These are phyloP conservation scores for Zygaena filipendulae DNA, from an alignment of 2,888 invertebrate species.

Conservation along the genomic window DNA sequence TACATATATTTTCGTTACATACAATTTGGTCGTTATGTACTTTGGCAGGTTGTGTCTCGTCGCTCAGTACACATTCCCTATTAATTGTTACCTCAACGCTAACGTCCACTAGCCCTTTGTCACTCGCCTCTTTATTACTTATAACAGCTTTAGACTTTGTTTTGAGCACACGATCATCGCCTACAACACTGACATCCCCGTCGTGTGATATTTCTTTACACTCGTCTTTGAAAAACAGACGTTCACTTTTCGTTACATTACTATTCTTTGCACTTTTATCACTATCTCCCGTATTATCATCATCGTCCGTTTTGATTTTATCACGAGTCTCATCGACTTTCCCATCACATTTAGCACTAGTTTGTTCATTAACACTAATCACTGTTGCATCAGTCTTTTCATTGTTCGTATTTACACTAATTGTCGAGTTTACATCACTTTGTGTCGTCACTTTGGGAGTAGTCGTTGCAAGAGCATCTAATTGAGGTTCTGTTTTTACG, in stretches of 20 bases:
- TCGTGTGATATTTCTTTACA: conserved; percentile 30
- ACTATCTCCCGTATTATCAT: conserved; percentile 23
- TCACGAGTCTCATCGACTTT: conserved; percentile 15
- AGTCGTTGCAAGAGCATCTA: too few relatives aligned
- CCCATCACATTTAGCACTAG: conserved; percentile 10
- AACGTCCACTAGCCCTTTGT: conserved; percentile 28
- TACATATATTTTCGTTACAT: conserved; percentile 21
- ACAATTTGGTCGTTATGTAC: conserved; percentile 29
- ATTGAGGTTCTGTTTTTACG: too few relatives aligned
- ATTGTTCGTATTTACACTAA: conserved; percentile 27
- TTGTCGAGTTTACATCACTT: too few relatives aligned
- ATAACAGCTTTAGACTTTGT: conserved; percentile 35
- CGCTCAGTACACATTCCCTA: conserved; percentile 23
- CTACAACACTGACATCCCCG: conserved; percentile 24
- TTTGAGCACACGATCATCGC: conserved; percentile 24
- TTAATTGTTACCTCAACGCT: conserved; percentile 31
- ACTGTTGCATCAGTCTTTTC: conserved; percentile 2
- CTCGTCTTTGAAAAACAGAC: conserved; percentile 33
- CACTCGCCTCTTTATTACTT: conserved; percentile 28
- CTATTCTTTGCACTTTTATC: conserved; percentile 13
- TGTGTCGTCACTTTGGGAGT: too few relatives aligned
- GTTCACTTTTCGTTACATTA: conserved; percentile 13
- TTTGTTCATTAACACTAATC: conserved; percentile 3
- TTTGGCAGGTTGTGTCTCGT: conserved; percentile 22
- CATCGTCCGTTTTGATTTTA: too few relatives aligned